Base-by-base conservation (phyloP, 1,140 invertebrate genomes). In the Monochamus saltuarius region DNA sequence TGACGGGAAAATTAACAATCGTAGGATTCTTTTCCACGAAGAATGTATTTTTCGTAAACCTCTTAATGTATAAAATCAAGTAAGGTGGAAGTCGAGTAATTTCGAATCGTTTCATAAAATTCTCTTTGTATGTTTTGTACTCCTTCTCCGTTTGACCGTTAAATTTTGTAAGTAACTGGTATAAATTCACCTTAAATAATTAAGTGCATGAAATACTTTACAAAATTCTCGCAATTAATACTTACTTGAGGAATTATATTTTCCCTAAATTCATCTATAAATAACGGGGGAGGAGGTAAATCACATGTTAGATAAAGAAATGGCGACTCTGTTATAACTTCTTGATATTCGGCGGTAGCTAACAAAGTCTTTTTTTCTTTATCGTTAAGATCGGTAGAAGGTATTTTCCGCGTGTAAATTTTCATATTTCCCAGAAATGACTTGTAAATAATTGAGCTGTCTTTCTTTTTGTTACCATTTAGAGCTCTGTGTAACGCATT, bases 11-110 rank as follows among this genome's bases (percentile, higher is more conserved):
- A 79, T 99, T 99, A 0, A 99, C 97, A 75, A 99, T 99, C 0
- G 98, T 99, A 8, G 95, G 95, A 84, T 99, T 99, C 79, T 99
- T 99, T 75, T 99, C 98, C 10, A 97, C 85, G 72, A 97, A 98
- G 79, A 99, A 99, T 29, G 95, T 97, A 77, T 99, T 99, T 79
- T 97, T 99, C 2, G 95, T 98, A 76, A 99, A 99, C 66, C 98
- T 85, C 81, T 97, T 97, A 45, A 99, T 96, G 67, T 97, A 98
- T 49, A 99, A 78, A 70, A 99, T 98, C 11, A 99, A 84, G 79
- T 95, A 99, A n/a, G 94, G 94, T 9, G 97, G 97, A 45, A 99
- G 80, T 70, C 89, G 83, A 0, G 92, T 94, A 22, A 99, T 91
- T 81, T 99, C 94, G 81, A 99, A 99, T 69, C 93, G 83, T 74